phyloP scores from a whole-genome alignment of 2,113 vertebrate genomes.

The Dolichallabes microphthalmus region DNA sequence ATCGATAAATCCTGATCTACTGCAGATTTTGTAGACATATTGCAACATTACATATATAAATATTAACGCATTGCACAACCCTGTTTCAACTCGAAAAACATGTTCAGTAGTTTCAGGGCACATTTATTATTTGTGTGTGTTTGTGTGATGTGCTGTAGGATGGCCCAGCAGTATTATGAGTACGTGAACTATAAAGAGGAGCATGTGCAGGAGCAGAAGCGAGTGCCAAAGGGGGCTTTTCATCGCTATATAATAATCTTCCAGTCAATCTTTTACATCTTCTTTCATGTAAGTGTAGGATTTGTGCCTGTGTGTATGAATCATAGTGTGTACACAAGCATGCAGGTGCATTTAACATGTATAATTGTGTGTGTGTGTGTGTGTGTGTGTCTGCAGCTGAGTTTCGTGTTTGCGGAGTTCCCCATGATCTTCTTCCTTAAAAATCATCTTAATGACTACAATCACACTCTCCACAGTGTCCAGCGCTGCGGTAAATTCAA shows the following conservation, averaged over 20 bases:
- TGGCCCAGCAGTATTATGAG: slow-evolving; percentile 96
- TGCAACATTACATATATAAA: background rate
- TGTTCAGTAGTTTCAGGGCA: background rate
- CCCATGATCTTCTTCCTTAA: slow-evolving; percentile 89
- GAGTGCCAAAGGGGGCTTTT: slow-evolving; percentile 75
- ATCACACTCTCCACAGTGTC: slow-evolving; percentile 77
- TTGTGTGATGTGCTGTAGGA: slow-evolving; percentile 62
- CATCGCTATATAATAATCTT: slow-evolving; percentile 83
- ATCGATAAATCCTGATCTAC: background rate
- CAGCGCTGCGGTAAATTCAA: slow-evolving; percentile 79
- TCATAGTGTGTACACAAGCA: background rate
- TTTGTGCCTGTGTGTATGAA: background rate
- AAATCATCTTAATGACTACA: slow-evolving; percentile 69
- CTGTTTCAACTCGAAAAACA: background rate
- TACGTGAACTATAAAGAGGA: slow-evolving; percentile 85
- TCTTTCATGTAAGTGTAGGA: slow-evolving; percentile 81
- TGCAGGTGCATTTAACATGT: background rate
- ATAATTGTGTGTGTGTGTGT: slow-evolving; percentile 23
- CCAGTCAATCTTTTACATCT: slow-evolving; percentile 83
- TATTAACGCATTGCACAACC: background rate
- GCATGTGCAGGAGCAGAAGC: slow-evolving; percentile 80
- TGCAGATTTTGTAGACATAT: background rate
- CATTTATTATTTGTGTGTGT: background rate
- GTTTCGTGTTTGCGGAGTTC: slow-evolving; percentile 87
- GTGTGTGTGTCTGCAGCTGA: slow-evolving; percentile 73